A percentile compares a stretch with the other conserved stretches of the same genome.
These are phyloP conservation scores for Syngnathus floridae DNA, from an alignment of 2,113 vertebrate species.

Conservation along the genomic window DNA sequence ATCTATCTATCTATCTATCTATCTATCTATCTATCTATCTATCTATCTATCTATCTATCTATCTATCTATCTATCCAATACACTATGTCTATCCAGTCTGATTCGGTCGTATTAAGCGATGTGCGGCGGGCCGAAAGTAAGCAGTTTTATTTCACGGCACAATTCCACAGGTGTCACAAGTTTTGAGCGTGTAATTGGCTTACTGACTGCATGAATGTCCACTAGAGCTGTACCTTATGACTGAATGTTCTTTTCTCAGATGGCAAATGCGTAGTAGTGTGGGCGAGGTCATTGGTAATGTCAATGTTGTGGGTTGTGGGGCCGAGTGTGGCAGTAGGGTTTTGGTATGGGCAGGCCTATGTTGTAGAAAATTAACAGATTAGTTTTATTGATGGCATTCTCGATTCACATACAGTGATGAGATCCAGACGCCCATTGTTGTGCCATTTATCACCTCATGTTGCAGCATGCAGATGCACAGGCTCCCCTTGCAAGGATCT, in stretches of 20 bases:
- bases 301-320: background rate
- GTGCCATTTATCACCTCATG: background rate
- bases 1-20: too few species aligned
- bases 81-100: background rate
- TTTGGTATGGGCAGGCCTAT: background rate
- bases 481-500: too few species aligned
- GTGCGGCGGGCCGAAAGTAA: background rate
- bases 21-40: too few species aligned
- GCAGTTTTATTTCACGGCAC: background rate
- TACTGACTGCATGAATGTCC: background rate
- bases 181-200: background rate
- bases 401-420: background rate
- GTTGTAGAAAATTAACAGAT: background rate
- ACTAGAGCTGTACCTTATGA: background rate
- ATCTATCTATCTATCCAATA: background rate
- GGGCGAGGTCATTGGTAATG: background rate
- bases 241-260: background rate
- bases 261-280: background rate
- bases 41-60: too few species aligned
- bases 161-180: background rate
- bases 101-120: background rate
- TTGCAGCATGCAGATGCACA: background rate
- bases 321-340: background rate
- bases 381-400: background rate
- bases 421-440: background rate